phyloP scores from a whole-genome alignment of 2,888 invertebrate genomes.

The Drosophila ezoana region DNA sequence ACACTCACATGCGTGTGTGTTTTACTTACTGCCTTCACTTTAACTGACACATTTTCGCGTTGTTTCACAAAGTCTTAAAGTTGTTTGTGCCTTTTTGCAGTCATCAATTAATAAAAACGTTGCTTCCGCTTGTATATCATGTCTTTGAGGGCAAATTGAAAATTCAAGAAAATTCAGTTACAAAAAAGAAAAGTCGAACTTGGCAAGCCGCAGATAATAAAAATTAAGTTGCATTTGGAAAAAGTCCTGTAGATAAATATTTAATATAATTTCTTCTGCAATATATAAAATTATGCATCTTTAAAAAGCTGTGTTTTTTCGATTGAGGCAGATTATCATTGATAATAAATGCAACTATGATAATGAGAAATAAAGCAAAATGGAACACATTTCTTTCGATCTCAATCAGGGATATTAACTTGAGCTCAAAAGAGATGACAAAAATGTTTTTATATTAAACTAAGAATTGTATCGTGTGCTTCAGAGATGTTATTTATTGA shows the following conservation, averaged over 20 bases:
- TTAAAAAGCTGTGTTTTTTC: neutral
- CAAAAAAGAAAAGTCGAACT: neutral
- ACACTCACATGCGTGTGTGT: constrained; percentile 14
- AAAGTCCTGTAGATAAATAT: neutral
- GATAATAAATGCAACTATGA: no score
- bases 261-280: neutral
- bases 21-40: constrained; percentile 22
- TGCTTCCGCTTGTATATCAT: neutral
- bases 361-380: no score
- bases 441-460: no score
- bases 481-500: no score
- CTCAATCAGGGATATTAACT: no score
- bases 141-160: neutral
- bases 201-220: neutral
- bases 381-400: no score
- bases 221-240: neutral
- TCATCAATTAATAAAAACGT: constrained; percentile 23
- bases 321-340: neutral
- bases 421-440: no score
- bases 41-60: constrained; percentile 60
- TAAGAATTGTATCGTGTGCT: no score
- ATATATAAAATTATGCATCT: neutral
- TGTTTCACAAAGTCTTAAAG: constrained; percentile 33
- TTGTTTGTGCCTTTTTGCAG: constrained; percentile 21
- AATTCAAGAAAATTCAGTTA: neutral